A percentile compares a stretch with the other conserved stretches of the same genome.
These are phyloP conservation scores for Macroteleia sp. DNA, from an alignment of 2,888 invertebrate species.

Conservation along the genomic window DNA sequence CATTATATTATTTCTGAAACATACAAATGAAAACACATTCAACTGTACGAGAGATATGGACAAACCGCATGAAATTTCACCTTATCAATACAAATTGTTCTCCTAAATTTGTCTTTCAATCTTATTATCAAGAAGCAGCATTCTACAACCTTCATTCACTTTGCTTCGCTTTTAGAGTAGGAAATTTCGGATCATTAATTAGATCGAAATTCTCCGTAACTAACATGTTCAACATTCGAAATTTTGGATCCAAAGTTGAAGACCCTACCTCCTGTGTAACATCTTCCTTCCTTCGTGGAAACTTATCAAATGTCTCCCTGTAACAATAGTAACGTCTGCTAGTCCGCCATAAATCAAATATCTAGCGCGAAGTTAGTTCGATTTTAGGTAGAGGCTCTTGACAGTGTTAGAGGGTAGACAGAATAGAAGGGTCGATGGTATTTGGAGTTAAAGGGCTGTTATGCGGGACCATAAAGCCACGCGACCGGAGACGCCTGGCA, in stretches of 20 bases:
- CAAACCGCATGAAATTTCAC: too few relatives aligned
- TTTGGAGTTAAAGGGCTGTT: constrained; percentile 72
- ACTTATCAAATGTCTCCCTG: constrained; percentile 17
- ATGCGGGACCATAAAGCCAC: constrained; percentile 77
- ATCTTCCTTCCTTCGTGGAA: constrained; percentile 7
- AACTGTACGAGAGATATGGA: too few relatives aligned
- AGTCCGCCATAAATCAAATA: constrained; percentile 38
- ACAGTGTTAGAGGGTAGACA: constrained; percentile 23
- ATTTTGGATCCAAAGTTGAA: neutral
- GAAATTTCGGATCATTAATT: too few relatives aligned
- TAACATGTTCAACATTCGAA: too few relatives aligned
- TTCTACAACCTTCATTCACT: too few relatives aligned
- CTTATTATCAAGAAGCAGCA: too few relatives aligned
- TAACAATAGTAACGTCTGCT: constrained; percentile 23
- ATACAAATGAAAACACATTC: too few relatives aligned
- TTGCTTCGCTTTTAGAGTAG: too few relatives aligned
- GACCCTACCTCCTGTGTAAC: neutral
- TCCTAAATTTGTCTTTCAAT: too few relatives aligned
- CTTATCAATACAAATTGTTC: too few relatives aligned
- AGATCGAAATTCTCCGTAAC: too few relatives aligned
- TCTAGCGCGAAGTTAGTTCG: constrained; percentile 28
- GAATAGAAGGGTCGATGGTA: constrained; percentile 62
- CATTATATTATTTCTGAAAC: too few relatives aligned
- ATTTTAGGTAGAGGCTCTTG: constrained; percentile 39
- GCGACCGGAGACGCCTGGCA: constrained; percentile 82